Evolutionary conservation across 2,113 vertebrate species (phyloP).

Genomic region (Chrysochloris asiatica): DNA sequence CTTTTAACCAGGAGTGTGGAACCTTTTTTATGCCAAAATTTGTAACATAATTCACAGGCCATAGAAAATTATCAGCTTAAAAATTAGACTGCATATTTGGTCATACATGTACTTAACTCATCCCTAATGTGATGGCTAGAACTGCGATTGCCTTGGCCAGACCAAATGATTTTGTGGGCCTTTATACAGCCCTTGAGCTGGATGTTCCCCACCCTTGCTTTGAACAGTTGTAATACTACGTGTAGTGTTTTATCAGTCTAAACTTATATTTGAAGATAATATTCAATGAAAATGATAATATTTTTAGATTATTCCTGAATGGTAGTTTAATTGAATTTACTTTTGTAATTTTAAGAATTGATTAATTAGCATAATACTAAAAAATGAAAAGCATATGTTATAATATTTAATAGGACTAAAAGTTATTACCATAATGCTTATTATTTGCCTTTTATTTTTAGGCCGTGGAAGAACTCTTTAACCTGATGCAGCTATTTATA

Average conservation of each 20-base stretch:
- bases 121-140: no score
- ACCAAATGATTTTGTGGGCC: no score
- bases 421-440: slow-evolving; percentile 22
- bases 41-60: no score
- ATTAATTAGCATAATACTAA: not conserved
- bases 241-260: slow-evolving; percentile 18
- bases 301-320: slow-evolving; percentile 41
- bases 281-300: no score
- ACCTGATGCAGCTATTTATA: slow-evolving; percentile 99
- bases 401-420: not conserved
- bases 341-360: slow-evolving; percentile 27
- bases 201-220: no score
- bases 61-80: no score
- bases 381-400: not conserved
- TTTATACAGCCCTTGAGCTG: no score
- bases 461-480: slow-evolving; percentile 99
- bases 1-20: no score
- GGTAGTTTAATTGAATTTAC: not conserved
- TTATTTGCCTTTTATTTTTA: slow-evolving; percentile 77
- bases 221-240: slow-evolving; percentile 6
- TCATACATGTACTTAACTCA: no score
- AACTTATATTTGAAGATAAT: slow-evolving; percentile 6
- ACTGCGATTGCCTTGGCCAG: no score
- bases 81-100: no score
- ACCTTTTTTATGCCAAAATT: no score